These are phyloP conservation scores for Alligator mississippiensis DNA, from an alignment of 2,113 vertebrate genomes.

Conservation along the genomic window DNA sequence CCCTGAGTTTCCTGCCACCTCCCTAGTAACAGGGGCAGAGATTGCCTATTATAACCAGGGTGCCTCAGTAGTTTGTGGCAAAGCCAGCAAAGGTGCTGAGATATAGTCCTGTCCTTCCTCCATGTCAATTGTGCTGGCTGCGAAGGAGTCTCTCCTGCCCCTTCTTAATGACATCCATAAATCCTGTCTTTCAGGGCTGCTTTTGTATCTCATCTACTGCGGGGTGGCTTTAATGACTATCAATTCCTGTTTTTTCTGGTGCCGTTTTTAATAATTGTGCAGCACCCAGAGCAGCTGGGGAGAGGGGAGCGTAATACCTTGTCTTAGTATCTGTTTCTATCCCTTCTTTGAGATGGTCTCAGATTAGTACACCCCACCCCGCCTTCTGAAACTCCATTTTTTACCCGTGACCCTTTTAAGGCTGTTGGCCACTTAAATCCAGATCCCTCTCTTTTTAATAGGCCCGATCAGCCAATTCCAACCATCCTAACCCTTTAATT, in stretches of 20 bases:
- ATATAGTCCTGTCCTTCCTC: neutral
- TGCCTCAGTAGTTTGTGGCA: fast-evolving
- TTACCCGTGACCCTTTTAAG: neutral
- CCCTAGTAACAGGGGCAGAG: neutral
- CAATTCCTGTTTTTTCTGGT: neutral
- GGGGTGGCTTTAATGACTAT: neutral
- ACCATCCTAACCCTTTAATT: neutral
- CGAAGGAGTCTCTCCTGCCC: neutral
- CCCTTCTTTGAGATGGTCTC: fast-evolving
- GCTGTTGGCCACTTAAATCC: fast-evolving
- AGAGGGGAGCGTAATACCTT: fast-evolving
- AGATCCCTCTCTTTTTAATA: fast-evolving
- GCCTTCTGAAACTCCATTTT: fast-evolving
- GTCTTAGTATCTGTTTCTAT: neutral
- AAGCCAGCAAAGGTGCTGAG: neutral
- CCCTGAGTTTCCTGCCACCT: no score
- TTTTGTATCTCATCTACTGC: neutral
- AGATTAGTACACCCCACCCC: neutral
- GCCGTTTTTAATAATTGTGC: fast-evolving
- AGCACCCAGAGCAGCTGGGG: fast-evolving
- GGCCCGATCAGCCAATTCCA: fast-evolving
- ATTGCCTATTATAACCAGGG: neutral
- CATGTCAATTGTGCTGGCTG: fast-evolving
- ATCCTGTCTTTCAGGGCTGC: no score
- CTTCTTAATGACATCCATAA: fast-evolving